phyloP scores from a whole-genome alignment of 2,888 invertebrate genomes.

The Drepanosiphum platanoidis region DNA sequence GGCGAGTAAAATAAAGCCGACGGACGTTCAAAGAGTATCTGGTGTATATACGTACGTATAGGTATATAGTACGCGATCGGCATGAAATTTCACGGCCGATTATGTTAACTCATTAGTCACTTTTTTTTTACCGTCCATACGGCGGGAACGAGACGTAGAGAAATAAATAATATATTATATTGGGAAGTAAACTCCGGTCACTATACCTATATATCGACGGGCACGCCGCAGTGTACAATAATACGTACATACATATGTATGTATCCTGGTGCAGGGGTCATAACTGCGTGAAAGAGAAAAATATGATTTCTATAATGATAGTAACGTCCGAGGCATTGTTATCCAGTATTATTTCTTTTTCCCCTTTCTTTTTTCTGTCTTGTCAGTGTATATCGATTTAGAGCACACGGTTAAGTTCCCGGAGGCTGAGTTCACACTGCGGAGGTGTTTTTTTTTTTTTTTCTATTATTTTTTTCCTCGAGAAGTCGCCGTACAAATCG shows the following conservation, averaged over 20 bases:
- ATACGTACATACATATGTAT: not conserved
- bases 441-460: not conserved
- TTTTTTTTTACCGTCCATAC: not conserved
- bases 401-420: slow-evolving; percentile 23
- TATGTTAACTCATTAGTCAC: slow-evolving; percentile 35
- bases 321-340: slow-evolving; percentile 19
- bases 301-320: slow-evolving; percentile 34
- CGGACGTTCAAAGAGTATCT: too few relatives aligned
- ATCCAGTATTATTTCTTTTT: slow-evolving; percentile 7
- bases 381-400: slow-evolving; percentile 26
- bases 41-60: too few relatives aligned
- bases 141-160: not conserved
- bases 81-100: slow-evolving; percentile 23
- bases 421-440: not conserved
- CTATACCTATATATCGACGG: too few relatives aligned
- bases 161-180: not conserved
- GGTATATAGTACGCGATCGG: not conserved
- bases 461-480: not conserved
- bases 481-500: not conserved
- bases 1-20: too few relatives aligned
- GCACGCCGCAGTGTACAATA: not conserved
- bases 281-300: not conserved
- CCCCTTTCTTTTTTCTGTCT: not conserved
- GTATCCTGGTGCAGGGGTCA: not conserved
- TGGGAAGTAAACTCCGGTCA: slow-evolving; percentile 10